phyloP scores from a whole-genome alignment of 2,888 invertebrate genomes.

The Drosophila colorata region DNA sequence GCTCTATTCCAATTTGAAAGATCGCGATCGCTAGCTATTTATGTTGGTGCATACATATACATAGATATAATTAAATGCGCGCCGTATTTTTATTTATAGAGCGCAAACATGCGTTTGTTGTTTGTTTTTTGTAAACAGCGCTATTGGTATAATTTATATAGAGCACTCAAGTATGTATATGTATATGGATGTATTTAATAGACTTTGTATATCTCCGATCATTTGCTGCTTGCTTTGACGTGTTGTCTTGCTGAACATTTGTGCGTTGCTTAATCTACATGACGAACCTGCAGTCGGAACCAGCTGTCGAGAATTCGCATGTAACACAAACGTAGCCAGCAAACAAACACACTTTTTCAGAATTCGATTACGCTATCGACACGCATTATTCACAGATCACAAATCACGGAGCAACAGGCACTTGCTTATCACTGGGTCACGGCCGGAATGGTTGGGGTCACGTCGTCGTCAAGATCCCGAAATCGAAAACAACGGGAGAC shows the following conservation, averaged over 20 bases:
- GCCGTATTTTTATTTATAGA: constrained; percentile 31
- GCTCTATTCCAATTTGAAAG: constrained; percentile 8
- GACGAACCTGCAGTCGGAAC: constrained; percentile 10
- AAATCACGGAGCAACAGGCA: constrained; percentile 17
- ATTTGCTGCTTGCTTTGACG: constrained; percentile 74
- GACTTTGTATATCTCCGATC: constrained; percentile 30
- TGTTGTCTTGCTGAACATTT: constrained; percentile 81
- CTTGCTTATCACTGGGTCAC: constrained; percentile 42
- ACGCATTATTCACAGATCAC: constrained; percentile 22
- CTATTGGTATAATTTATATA: constrained; percentile 11
- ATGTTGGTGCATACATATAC: not conserved
- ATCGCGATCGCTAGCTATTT: not conserved
- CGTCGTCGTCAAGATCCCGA: constrained; percentile 84
- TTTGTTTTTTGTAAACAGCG: constrained; percentile 7
- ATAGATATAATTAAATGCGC: constrained; percentile 7
- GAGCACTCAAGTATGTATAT: constrained; percentile 1
- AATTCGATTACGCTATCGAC: constrained; percentile 42
- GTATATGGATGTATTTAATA: not conserved
- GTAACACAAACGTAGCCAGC: constrained; percentile 79
- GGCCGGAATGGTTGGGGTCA: constrained; percentile 33
- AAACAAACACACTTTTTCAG: constrained; percentile 82
- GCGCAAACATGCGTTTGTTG: constrained; percentile 15
- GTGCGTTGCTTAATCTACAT: constrained; percentile 64
- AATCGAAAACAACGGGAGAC: constrained; percentile 85
- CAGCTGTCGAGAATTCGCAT: constrained; percentile 18